phyloP scores from a whole-genome alignment of 2,113 vertebrate genomes.

The Indicator indicator region DNA sequence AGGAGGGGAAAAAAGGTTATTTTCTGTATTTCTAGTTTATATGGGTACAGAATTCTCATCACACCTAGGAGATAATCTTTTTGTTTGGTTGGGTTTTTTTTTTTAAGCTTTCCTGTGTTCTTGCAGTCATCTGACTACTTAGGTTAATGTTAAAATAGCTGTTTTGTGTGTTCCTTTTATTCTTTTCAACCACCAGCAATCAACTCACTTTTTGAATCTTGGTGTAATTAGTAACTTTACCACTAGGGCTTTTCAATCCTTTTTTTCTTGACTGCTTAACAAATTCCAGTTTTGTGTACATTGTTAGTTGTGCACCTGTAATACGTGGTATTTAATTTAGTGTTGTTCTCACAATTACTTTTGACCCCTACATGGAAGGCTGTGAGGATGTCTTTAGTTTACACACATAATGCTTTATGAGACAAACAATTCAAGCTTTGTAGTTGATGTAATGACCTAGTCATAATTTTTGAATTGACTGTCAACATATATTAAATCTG shows the following conservation, averaged over 20 bases:
- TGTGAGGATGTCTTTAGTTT: constrained; percentile 30
- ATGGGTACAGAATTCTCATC: neutral
- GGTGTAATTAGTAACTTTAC: neutral
- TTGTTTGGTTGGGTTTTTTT: accelerated
- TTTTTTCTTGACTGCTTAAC: neutral
- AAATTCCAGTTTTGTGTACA: neutral
- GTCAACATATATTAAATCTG: constrained; percentile 67
- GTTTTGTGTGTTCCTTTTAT: neutral
- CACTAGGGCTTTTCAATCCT: neutral
- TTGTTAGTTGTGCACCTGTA: neutral
- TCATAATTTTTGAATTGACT: constrained; percentile 72
- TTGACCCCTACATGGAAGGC: constrained; percentile 8
- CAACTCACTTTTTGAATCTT: neutral
- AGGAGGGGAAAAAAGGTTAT: neutral
- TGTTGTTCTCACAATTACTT: constrained; percentile 28
- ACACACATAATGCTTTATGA: constrained; percentile 48
- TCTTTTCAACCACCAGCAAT: neutral
- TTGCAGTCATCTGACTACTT: neutral
- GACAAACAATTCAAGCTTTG: constrained; percentile 69
- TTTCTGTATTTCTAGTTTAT: neutral
- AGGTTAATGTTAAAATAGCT: neutral
- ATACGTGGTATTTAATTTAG: neutral
- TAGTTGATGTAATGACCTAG: constrained; percentile 30
- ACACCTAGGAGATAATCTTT: neutral
- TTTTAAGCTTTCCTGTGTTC: neutral